Evolutionary conservation across 2,113 vertebrate species (phyloP).

Genomic region (Recurvirostra avosetta): DNA sequence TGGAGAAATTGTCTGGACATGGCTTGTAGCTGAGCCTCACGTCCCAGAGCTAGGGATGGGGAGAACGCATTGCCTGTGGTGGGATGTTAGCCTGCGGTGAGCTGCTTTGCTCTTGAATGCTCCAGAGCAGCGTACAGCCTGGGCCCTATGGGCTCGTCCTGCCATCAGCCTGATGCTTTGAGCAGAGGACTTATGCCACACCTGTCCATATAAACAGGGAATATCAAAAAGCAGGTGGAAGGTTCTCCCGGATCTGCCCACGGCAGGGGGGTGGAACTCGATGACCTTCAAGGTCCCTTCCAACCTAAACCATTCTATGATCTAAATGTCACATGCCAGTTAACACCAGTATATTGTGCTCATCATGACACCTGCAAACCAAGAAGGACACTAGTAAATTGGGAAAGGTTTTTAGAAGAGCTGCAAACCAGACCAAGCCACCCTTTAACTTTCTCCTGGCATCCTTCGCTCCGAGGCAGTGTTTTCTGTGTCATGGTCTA

Average conservation of each 20-base stretch:
- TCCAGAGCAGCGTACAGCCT: not conserved
- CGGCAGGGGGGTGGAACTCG: too few relatives aligned
- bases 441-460: not conserved
- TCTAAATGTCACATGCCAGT: not conserved
- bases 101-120: not conserved
- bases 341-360: not conserved
- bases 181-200: not conserved
- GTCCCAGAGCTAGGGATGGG: not conserved
- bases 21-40: not conserved
- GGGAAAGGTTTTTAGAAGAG: not conserved
- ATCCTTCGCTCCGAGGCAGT: not conserved
- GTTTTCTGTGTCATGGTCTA: not conserved
- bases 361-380: not conserved
- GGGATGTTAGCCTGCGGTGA: not conserved
- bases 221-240: not conserved
- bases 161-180: not conserved
- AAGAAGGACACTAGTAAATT: not conserved
- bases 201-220: not conserved
- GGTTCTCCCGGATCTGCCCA: not conserved
- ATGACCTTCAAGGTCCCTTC: too few relatives aligned
- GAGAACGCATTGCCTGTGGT: accelerated
- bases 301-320: too few relatives aligned
- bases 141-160: not conserved
- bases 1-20: not conserved
- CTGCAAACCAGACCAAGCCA: not conserved